Base-by-base conservation (phyloP, 2,797 vertebrate genomes). In the Parauchenoglanis ngamensis region DNA sequence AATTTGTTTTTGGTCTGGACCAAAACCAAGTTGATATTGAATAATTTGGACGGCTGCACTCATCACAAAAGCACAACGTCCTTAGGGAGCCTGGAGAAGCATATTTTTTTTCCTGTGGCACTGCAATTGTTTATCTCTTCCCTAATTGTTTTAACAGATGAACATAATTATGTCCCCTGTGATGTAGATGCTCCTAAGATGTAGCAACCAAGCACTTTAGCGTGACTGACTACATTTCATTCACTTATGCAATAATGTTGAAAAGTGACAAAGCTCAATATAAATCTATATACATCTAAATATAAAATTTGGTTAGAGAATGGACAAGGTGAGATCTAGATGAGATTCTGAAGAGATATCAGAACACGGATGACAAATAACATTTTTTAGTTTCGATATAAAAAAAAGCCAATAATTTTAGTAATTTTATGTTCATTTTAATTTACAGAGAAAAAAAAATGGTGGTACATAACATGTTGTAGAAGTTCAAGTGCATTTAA, bases 91-190 rank as follows among this genome's bases (percentile, higher is more conserved):
- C 59, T 7, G 44, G 19, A 86, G 73, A 81, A 70, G 49, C 1
- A 0, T 54, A 28, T 31, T 86, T 59, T 77, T 85, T 3, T 68
- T 49, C 8, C 73, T 13, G 7, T 28, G n/a, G 28, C 46, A 79
- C 31, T 11, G 28, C 31, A 54, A 85, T 83, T 72, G 59, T 73
- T 65, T 44, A 8, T 75, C 87, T 86, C 25, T 57, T 70, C 35
- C 46, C 31, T 76, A 81, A 87, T 87, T 86, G 59, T 81, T 88
- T 65, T 81, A 86, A 86, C 89, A 80, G 82, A 86, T 86, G 87
- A 82, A 84, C 35, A 75, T 83, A 87, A 88, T 85, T 70, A 75
- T 61, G 25, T 76, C 81, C 49, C 75, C 2, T 84, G 75, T 80
- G 87, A 85, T 49, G 52, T 3, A 17, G 76, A 7, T 17, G 25